Evolutionary conservation across 92 coral and sea anemone species (phyloP).

Genomic region (Porites cylindrica): DNA sequence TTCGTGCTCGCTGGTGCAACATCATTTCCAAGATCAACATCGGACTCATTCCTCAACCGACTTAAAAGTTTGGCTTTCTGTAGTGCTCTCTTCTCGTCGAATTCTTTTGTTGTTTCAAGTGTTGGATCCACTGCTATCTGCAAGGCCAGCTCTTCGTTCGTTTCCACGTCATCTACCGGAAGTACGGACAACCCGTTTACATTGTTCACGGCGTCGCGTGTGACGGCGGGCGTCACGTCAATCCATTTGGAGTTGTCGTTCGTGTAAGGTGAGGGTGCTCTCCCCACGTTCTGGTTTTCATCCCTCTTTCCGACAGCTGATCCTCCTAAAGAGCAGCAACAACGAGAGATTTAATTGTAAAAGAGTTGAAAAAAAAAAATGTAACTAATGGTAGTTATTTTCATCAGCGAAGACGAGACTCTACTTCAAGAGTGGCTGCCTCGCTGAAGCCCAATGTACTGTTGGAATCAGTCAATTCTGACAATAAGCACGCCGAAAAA

Average conservation of each 20-base stretch:
- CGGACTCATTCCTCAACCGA: slow-evolving; percentile 65
- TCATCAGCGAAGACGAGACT: no score
- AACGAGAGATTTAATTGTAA: background rate
- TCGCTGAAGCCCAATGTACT: no score
- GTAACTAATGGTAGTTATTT: no score
- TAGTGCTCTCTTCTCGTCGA: slow-evolving; percentile 53
- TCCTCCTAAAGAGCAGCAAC: background rate
- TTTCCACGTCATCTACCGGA: slow-evolving; percentile 65
- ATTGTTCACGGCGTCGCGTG: slow-evolving; percentile 32
- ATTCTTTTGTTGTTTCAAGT: slow-evolving; percentile 43
- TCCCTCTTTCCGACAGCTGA: slow-evolving; percentile 26
- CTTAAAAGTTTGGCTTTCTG: slow-evolving; percentile 78
- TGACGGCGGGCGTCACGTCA: slow-evolving; percentile 70
- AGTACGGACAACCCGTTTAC: slow-evolving; percentile 82
- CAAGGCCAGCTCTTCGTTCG: slow-evolving; percentile 23
- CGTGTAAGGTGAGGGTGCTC: slow-evolving; percentile 38
- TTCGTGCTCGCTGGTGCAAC: slow-evolving; percentile 28
- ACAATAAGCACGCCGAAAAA: background rate
- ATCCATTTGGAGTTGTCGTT: slow-evolving; percentile 79
- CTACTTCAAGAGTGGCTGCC: no score
- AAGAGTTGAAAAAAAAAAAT: background rate
- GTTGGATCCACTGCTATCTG: slow-evolving; percentile 40
- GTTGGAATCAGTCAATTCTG: background rate
- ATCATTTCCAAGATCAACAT: slow-evolving; percentile 51
- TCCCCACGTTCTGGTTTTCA: slow-evolving; percentile 76